Evolutionary conservation across 2,888 invertebrate genomes (phyloP).

Genomic region (Plagodis dolabraria): DNA sequence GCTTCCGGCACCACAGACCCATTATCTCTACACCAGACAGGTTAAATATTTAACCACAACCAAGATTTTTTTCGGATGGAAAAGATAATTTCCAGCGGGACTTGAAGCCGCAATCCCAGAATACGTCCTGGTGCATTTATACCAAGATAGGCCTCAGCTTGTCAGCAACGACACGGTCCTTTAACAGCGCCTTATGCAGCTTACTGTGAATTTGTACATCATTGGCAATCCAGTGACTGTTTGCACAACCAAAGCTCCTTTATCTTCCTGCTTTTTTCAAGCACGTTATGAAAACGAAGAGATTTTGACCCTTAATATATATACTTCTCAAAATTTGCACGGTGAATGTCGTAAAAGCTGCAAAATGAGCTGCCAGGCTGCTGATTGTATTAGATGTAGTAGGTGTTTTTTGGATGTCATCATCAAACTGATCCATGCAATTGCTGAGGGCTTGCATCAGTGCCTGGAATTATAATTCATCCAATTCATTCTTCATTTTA

Average conservation of each 20-base stretch:
- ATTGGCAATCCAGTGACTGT: neutral
- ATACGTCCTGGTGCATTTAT: neutral
- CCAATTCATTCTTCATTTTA: too few species aligned
- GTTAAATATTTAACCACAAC: too few species aligned
- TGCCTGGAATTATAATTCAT: neutral
- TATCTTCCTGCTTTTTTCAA: conserved; percentile 1
- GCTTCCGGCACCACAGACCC: too few species aligned
- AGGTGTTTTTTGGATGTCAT: neutral
- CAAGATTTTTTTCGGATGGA: too few species aligned
- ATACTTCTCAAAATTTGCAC: neutral
- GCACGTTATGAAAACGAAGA: neutral
- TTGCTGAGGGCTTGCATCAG: neutral
- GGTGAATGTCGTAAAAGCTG: conserved; percentile 2
- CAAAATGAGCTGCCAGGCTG: neutral
- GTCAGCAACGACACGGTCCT: neutral
- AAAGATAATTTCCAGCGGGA: too few species aligned
- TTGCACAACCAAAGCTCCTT: neutral
- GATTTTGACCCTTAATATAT: neutral
- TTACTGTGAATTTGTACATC: neutral
- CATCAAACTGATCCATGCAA: conserved; percentile 1
- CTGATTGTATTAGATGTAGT: neutral
- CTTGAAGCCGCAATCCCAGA: too few species aligned
- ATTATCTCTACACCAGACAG: too few species aligned
- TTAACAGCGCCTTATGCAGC: neutral
- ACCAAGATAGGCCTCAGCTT: neutral